Evolutionary conservation across 64 coral and sea anemone species (phyloP).

Genomic region (Actinia equina): DNA sequence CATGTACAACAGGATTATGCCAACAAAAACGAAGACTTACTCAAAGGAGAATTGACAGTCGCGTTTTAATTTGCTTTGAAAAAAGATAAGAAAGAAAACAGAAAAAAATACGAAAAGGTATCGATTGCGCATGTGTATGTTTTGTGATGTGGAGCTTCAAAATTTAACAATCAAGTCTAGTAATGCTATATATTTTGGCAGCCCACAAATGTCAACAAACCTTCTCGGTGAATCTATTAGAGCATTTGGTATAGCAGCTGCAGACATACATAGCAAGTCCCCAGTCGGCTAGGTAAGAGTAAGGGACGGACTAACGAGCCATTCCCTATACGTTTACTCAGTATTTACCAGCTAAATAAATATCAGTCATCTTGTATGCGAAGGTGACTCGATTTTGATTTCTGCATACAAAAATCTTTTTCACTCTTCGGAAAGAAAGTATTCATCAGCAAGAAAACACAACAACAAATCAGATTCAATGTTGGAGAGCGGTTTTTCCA

Average conservation of each 20-base stretch:
- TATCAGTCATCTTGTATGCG: not conserved
- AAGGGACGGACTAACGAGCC: no score
- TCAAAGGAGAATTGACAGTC: not conserved
- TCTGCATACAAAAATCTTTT: no score
- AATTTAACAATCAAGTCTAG: slow-evolving; percentile 11
- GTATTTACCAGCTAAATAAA: not conserved
- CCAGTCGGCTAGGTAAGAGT: not conserved
- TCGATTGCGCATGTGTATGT: not conserved
- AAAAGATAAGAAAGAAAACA: not conserved
- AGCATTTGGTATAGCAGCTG: not conserved
- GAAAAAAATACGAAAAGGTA: not conserved
- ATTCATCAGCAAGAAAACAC: no score
- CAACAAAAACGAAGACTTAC: not conserved
- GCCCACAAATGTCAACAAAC: slow-evolving; percentile 4
- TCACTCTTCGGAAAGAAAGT: no score
- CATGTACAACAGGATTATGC: not conserved
- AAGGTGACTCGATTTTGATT: not conserved
- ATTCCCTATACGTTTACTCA: not conserved
- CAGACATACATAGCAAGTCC: not conserved
- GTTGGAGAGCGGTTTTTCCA: slow-evolving; percentile 54
- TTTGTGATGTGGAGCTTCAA: not conserved
- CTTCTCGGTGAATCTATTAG: not conserved
- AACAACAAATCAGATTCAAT: not conserved
- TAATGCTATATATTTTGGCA: slow-evolving; percentile 8
- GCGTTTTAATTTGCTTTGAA: not conserved